These are phyloP conservation scores for Madoqua kirkii DNA, from an alignment of 2,113 vertebrate species.

Conservation along the genomic window DNA sequence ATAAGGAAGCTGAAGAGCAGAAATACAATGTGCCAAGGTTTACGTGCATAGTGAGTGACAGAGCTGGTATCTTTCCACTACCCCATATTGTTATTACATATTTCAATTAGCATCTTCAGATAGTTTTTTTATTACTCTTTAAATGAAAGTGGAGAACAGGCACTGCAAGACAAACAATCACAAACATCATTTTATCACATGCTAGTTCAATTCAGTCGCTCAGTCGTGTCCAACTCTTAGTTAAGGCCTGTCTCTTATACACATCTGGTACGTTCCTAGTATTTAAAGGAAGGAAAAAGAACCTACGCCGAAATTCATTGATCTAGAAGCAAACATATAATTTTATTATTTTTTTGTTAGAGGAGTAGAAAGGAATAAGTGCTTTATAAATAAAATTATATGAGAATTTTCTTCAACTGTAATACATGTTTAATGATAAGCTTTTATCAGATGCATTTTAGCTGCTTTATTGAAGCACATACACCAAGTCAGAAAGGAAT, in stretches of 20 bases:
- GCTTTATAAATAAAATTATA: slow-evolving; percentile 25
- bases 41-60: neutral
- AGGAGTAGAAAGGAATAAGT: neutral
- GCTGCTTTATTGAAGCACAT: neutral
- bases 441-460: neutral
- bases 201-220: neutral
- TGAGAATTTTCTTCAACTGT: neutral
- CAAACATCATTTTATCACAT: neutral
- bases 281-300: neutral
- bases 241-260: no score
- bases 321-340: neutral
- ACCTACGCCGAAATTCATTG: neutral
- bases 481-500: neutral
- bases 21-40: neutral
- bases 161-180: neutral
- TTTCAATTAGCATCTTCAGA: neutral
- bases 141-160: neutral
- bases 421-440: neutral
- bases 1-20: neutral
- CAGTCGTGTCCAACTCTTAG: no score
- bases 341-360: neutral
- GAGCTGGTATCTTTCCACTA: neutral
- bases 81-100: neutral
- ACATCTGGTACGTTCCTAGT: neutral
- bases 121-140: neutral